Evolutionary conservation across 1,140 invertebrate species (phyloP).

Genomic region (Maniola jurtina): DNA sequence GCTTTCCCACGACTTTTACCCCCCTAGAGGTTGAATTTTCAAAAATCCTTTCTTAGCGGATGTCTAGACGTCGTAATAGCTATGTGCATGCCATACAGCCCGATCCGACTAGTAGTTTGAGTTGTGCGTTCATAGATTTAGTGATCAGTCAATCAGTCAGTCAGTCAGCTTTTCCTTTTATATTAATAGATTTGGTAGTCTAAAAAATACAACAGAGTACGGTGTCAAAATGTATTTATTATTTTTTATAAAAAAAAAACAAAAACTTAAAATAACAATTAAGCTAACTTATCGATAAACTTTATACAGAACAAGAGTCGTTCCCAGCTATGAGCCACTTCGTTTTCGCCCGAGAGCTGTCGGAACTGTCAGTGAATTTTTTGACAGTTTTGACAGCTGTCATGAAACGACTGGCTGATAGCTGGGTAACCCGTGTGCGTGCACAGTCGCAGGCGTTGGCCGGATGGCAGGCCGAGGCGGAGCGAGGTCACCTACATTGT

Average conservation of each 20-base stretch:
- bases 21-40: no score
- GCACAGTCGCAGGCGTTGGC: conserved; percentile 74
- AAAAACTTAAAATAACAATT: conserved; percentile 67
- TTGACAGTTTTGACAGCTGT: conserved; percentile 39
- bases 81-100: no score
- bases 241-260: conserved; percentile 66
- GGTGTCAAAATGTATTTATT: conserved; percentile 78
- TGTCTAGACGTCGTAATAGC: no score
- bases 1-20: no score
- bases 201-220: conserved; percentile 41
- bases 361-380: conserved; percentile 30
- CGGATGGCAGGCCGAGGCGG: conserved; percentile 49
- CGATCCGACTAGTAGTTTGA: no score
- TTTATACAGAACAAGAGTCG: conserved; percentile 71
- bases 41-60: no score
- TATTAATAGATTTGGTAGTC: no score
- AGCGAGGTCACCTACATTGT: conserved; percentile 72
- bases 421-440: conserved; percentile 67
- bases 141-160: no score
- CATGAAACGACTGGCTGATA: conserved; percentile 57
- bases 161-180: no score
- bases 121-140: no score
- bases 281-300: conserved; percentile 72
- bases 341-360: conserved; percentile 38
- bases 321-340: conserved; percentile 66